Evolutionary conservation across 2,113 vertebrate species (phyloP).

Genomic region (Oncorhynchus kisutch): DNA sequence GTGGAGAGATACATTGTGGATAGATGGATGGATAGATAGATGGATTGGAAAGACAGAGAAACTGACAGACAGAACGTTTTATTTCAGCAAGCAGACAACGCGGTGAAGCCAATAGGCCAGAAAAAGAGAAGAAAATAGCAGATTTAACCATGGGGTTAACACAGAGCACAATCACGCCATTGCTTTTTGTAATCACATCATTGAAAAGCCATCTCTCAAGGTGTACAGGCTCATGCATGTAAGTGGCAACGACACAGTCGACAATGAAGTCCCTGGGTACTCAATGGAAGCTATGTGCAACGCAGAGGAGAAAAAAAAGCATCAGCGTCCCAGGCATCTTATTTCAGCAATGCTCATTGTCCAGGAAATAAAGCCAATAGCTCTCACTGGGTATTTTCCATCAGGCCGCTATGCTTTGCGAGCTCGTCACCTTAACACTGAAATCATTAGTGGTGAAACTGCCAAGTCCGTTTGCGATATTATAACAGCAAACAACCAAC

Average conservation of each 20-base stretch:
- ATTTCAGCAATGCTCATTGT: constrained; percentile 59
- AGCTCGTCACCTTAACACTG: constrained; percentile 14
- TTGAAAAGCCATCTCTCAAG: constrained; percentile 13
- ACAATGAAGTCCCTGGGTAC: neutral
- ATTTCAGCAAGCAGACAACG: no score
- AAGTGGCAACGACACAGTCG: neutral
- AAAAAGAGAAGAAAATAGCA: neutral
- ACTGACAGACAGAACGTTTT: neutral
- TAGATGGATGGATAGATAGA: no score
- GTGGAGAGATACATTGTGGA: no score
- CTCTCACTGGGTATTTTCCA: constrained; percentile 52
- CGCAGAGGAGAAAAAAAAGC: neutral
- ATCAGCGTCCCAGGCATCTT: constrained; percentile 19
- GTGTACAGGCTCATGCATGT: neutral
- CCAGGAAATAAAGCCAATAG: constrained; percentile 56
- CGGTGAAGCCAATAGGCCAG: neutral
- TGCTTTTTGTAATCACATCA: neutral
- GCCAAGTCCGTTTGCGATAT: no score
- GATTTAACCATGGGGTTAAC: neutral
- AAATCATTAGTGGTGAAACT: no score
- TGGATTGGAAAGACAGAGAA: neutral
- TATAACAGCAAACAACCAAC: no score
- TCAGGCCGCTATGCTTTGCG: constrained; percentile 38
- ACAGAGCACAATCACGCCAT: neutral
- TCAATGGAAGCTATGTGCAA: neutral